These are phyloP conservation scores for Coccyzus lansbergi DNA, from an alignment of 2,797 vertebrate species.

Conservation along the genomic window DNA sequence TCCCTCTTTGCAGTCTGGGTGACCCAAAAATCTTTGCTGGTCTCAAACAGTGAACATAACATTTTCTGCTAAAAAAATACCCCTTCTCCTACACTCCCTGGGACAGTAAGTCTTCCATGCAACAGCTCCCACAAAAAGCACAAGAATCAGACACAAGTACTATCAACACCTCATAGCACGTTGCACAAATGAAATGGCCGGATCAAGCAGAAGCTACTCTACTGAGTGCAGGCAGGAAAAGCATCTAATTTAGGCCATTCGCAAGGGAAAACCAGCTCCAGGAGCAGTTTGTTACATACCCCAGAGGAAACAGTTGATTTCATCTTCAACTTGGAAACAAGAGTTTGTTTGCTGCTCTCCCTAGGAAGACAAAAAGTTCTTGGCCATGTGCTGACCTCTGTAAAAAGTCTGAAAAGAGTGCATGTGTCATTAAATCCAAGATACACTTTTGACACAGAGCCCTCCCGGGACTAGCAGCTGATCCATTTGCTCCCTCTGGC, in stretches of 20 bases:
- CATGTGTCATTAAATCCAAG: constrained; percentile 33
- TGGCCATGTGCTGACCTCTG: background rate
- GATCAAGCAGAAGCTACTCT: constrained; percentile 10
- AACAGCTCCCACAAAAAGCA: background rate
- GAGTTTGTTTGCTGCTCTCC: background rate
- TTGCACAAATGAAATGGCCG: background rate
- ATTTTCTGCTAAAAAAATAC: background rate
- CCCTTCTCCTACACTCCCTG: background rate
- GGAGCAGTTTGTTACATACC: background rate
- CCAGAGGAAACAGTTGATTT: constrained; percentile 14
- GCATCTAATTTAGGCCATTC: background rate
- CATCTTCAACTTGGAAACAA: background rate
- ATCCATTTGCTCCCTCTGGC: constrained; percentile 35
- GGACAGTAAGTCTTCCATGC: background rate
- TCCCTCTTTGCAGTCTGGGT: background rate
- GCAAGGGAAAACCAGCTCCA: background rate
- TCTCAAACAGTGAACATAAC: background rate
- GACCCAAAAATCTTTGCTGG: background rate
- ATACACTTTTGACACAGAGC: background rate
- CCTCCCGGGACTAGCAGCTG: background rate
- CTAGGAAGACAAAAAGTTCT: background rate
- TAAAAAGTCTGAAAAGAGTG: constrained; percentile 2
- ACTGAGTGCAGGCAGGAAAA: background rate
- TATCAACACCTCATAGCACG: background rate
- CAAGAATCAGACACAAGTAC: background rate